Percentiles rank a stretch among this genome's conserved stretches.
These are phyloP conservation scores for Polymixis flavicincta DNA, from an alignment of 2,888 invertebrate species.

Conservation along the genomic window DNA sequence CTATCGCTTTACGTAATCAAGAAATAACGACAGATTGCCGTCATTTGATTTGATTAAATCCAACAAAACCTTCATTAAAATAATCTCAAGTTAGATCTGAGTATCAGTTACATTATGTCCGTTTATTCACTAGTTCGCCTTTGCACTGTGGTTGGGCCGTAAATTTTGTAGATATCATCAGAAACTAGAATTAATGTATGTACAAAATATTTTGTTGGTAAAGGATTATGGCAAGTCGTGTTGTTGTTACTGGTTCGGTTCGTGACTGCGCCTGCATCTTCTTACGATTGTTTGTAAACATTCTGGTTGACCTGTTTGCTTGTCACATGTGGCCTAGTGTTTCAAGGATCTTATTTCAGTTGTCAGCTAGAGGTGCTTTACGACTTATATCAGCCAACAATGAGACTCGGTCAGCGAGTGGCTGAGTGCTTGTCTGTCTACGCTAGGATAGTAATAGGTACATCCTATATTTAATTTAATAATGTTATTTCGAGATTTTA, in stretches of 20 bases:
- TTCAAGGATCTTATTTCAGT: constrained; percentile 40
- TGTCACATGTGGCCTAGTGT: constrained; percentile 33
- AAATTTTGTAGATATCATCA: constrained; percentile 67
- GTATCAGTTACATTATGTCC: constrained; percentile 65
- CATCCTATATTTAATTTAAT: not conserved
- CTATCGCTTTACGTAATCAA: constrained; percentile 60
- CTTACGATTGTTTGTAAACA: constrained; percentile 54
- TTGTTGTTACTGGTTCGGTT: constrained; percentile 29
- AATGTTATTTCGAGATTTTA: not conserved
- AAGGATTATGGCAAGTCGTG: constrained; percentile 58
- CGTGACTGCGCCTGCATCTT: constrained; percentile 56
- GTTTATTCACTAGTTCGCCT: constrained; percentile 65
- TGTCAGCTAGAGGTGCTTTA: constrained; percentile 5
- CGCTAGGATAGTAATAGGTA: not conserved
- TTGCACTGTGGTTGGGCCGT: constrained; percentile 57
- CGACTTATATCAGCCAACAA: not conserved
- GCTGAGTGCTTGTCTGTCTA: not conserved
- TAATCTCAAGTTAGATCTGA: constrained; percentile 65
- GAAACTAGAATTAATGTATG: constrained; percentile 57
- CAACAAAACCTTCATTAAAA: constrained; percentile 70
- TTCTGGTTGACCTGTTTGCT: constrained; percentile 13
- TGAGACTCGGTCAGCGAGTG: not conserved
- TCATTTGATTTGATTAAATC: constrained; percentile 60
- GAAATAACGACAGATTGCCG: constrained; percentile 60
- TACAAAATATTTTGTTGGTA: constrained; percentile 56